Conservation (phyloP, 2,797 vertebrate species). For the Pampus argenteus region DNA sequence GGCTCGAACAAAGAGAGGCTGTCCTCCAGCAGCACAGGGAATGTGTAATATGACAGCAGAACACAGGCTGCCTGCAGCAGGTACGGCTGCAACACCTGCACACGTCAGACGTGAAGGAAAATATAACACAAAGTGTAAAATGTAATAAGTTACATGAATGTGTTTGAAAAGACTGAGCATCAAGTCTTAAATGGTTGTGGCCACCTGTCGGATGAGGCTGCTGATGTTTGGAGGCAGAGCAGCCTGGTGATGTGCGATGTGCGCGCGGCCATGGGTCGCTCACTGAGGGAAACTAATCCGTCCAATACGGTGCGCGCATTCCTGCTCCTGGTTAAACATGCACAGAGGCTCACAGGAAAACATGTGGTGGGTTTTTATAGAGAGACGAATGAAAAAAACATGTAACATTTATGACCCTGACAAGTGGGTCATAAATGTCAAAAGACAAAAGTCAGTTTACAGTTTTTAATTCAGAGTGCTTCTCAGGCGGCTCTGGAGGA, state of each 20-base stretch:
- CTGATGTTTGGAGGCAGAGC: conserved; percentile 35
- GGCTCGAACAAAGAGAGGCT: conserved; percentile 61
- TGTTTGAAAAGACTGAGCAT: background rate
- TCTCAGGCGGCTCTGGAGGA: too few species aligned
- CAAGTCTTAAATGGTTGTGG: background rate
- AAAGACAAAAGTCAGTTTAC: too few species aligned
- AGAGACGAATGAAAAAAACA: too few species aligned
- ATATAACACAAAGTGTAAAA: background rate
- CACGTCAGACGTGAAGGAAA: conserved; percentile 6
- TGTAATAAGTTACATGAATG: background rate
- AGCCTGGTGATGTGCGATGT: conserved; percentile 15
- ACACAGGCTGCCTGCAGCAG: conserved; percentile 3
- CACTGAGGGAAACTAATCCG: conserved; percentile 69
- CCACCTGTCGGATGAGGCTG: conserved; percentile 28
- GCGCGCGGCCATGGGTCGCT: conserved; percentile 18
- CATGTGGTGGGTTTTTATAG: conserved; percentile 48
- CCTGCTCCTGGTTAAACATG: conserved; percentile 45
- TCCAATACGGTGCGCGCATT: conserved; percentile 71
- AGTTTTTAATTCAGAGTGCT: too few species aligned
- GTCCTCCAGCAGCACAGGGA: conserved; percentile 59
- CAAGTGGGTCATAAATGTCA: too few species aligned
- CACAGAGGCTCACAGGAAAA: conserved; percentile 59
- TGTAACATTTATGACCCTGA: too few species aligned
- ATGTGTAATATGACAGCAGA: conserved; percentile 66
- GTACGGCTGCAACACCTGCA: conserved; percentile 46